Conservation (phyloP, 2,888 invertebrate species). For the Glyphotaelius pellucidus region DNA sequence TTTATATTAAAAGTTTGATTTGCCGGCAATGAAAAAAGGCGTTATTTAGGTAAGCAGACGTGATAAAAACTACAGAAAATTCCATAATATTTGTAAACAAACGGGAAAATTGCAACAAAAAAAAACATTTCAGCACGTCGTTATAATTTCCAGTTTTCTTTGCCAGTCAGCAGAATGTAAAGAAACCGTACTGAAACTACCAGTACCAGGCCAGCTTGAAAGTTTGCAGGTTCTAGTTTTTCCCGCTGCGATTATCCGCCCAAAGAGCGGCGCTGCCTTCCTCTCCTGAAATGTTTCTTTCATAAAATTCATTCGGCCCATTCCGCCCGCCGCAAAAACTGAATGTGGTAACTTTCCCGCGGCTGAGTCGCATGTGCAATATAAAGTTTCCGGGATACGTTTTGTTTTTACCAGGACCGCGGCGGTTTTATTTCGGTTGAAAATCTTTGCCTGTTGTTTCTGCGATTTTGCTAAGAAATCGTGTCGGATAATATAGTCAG, state of each 20-base stretch:
- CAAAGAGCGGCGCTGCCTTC: not conserved
- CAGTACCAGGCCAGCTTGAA: not conserved
- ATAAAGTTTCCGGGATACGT: not conserved
- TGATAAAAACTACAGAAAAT: too few relatives aligned
- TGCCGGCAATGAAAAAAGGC: too few relatives aligned
- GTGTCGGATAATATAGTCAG: not conserved
- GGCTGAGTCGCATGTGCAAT: conserved; percentile 10
- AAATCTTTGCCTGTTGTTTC: not conserved
- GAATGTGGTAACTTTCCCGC: not conserved
- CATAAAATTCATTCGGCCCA: conserved; percentile 21
- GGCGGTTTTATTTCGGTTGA: not conserved
- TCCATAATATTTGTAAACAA: too few relatives aligned
- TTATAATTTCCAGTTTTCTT: conserved; percentile 16
- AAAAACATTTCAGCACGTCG: too few relatives aligned
- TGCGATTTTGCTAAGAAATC: not conserved
- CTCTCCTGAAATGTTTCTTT: conserved; percentile 25
- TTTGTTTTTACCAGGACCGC: not conserved
- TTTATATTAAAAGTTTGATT: too few relatives aligned
- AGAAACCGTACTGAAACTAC: conserved; percentile 15
- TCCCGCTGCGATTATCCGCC: not conserved
- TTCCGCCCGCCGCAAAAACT: conserved; percentile 31
- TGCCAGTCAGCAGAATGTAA: conserved; percentile 33
- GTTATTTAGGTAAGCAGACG: too few relatives aligned
- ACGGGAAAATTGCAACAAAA: too few relatives aligned
- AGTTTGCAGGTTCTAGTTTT: conserved; percentile 23